phyloP scores from a whole-genome alignment of 2,888 invertebrate species.

The Andrena chrysosceles region DNA sequence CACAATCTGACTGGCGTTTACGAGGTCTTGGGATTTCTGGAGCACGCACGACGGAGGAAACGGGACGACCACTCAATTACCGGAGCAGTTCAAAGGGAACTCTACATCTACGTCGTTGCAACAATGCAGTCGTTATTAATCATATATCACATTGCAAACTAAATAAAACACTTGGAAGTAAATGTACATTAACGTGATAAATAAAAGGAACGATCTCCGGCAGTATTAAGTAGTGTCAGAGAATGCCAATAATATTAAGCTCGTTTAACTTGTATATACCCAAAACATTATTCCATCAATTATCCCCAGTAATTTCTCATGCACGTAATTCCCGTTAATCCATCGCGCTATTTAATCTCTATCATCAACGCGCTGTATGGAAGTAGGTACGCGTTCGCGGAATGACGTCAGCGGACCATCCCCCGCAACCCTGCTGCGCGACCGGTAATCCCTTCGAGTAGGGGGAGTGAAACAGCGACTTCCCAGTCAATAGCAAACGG shows the following conservation, averaged over 20 bases:
- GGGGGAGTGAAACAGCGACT: constrained; percentile 19
- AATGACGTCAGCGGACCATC: constrained; percentile 50
- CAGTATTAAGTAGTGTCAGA: not conserved
- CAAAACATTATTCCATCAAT: not conserved
- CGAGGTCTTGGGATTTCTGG: constrained; percentile 46
- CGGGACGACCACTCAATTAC: not conserved
- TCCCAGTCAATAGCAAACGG: constrained; percentile 45
- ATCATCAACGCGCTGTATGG: constrained; percentile 33
- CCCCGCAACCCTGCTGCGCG: constrained; percentile 2
- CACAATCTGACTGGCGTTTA: constrained; percentile 60
- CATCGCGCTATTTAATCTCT: constrained; percentile 28
- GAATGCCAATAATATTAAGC: not conserved
- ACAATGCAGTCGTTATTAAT: too few species aligned
- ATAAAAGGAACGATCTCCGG: too few species aligned
- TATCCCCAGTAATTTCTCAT: not conserved
- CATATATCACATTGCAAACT: too few species aligned
- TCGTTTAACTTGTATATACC: not conserved
- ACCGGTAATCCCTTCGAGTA: constrained; percentile 28
- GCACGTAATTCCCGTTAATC: constrained; percentile 21
- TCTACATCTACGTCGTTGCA: not conserved
- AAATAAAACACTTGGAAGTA: too few species aligned
- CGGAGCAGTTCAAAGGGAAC: not conserved
- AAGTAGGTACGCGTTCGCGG: constrained; percentile 19
- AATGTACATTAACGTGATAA: too few species aligned
- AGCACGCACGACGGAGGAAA: not conserved